These are phyloP conservation scores for Platyscelio sp. DNA, from an alignment of 2,888 invertebrate species.

Conservation along the genomic window DNA sequence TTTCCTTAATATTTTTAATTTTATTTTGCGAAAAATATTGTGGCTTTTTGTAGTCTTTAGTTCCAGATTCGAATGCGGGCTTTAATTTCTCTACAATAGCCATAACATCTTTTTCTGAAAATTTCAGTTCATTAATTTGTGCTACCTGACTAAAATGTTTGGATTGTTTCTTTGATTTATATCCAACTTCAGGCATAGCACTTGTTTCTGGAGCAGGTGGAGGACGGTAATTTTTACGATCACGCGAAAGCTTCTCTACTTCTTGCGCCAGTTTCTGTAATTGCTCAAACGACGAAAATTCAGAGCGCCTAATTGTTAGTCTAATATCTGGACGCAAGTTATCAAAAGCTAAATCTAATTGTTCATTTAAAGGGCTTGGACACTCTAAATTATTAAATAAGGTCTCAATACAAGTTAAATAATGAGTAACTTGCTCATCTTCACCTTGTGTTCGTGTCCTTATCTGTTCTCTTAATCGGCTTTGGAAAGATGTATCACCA, in stretches of 20 bases:
- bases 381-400: slow-evolving; percentile 11
- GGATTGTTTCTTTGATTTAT: not conserved
- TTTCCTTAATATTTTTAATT: too few relatives aligned
- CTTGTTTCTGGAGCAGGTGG: slow-evolving; percentile 19
- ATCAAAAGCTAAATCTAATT: slow-evolving; percentile 36
- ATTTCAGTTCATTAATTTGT: not conserved
- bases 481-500: too few relatives aligned
- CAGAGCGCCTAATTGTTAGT: not conserved
- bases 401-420: slow-evolving; percentile 13
- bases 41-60: not conserved
- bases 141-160: not conserved
- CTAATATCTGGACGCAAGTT: slow-evolving; percentile 35
- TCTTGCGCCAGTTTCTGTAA: not conserved
- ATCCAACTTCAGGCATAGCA: slow-evolving; percentile 10
- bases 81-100: slow-evolving; percentile 7
- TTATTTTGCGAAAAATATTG: not conserved
- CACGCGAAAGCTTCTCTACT: not conserved
- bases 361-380: not conserved
- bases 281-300: slow-evolving; percentile 26
- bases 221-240: slow-evolving; percentile 20
- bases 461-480: slow-evolving; percentile 7
- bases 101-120: not conserved
- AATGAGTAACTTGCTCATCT: slow-evolving; percentile 10
- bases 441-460: slow-evolving; percentile 15
- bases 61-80: slow-evolving; percentile 18